Percentiles rank a stretch among this genome's conserved stretches.
phyloP scores from a whole-genome alignment of 2,888 invertebrate genomes.

The Tuta absoluta region DNA sequence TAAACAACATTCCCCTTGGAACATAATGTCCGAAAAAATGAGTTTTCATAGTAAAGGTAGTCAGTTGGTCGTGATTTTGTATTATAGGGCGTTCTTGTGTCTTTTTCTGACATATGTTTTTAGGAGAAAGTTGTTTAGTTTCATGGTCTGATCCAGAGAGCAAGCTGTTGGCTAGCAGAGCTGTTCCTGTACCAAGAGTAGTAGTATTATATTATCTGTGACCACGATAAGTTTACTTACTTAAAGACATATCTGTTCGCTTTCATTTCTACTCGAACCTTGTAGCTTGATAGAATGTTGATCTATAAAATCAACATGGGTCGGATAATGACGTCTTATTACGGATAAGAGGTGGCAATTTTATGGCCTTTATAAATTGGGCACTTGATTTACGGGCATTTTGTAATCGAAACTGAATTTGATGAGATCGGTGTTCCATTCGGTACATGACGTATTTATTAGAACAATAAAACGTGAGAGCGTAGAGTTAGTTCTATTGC shows the following conservation, averaged over 20 bases:
- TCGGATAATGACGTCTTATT: conserved; percentile 60
- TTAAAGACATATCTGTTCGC: background rate
- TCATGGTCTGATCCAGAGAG: too few species aligned
- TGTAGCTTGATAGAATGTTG: conserved; percentile 26
- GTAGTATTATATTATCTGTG: too few species aligned
- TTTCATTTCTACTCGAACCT: conserved; percentile 17
- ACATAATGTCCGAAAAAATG: too few species aligned
- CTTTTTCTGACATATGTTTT: too few species aligned
- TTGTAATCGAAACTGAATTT: conserved; percentile 55
- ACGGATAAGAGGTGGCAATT: conserved; percentile 62
- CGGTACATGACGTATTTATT: conserved; percentile 59
- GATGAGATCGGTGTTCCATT: conserved; percentile 48
- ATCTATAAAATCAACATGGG: conserved; percentile 52
- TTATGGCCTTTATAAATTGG: conserved; percentile 64
- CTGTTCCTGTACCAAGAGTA: too few species aligned
- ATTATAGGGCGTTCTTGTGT: too few species aligned
- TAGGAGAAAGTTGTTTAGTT: too few species aligned
- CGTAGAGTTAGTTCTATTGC: background rate
- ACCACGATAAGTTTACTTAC: background rate
- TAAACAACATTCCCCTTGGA: too few species aligned
- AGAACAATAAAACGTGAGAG: conserved; percentile 45
- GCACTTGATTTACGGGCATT: conserved; percentile 61
- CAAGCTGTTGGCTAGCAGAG: too few species aligned
- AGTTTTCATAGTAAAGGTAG: too few species aligned
- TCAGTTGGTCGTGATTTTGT: too few species aligned